Base-by-base conservation (phyloP, 2,113 vertebrate genomes). In the Mandrillus leucophaeus region DNA sequence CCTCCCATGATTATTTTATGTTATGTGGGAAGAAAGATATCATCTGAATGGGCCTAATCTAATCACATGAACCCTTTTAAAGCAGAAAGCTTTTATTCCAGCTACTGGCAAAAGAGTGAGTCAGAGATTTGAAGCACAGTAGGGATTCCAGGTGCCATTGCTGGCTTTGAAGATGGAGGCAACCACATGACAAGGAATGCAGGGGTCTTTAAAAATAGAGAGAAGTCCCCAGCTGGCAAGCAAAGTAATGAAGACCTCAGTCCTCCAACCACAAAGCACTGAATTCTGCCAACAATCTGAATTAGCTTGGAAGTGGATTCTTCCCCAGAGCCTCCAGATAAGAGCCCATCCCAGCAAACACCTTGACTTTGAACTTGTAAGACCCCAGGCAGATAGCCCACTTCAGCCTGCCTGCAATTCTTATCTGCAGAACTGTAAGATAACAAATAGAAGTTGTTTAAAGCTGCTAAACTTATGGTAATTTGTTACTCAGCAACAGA, bases 401-500 rank as follows among this genome's bases (percentile, higher is more conserved):
- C 59, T 90, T 3, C 1, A 96, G 13, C 13, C 35, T 23, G 40
- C 20, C 32, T 91, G 32, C 48, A 76, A 86, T 82, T 90, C 70
- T 45, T 35, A 66, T n/a, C n/a, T 70, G 10, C 13, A 89, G 83
- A 76, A 38, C 43, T 76, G 35, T n/a, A 45, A 91, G 78, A 76
- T 72, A 80, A 95, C 40, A 52, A 59, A 61, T 14, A n/a, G 45
- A 48, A 17, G 1, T 45, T 89, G 9, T 57, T 80, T 64, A 66
- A 92, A 86, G 22, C 3, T 64, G 20, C 35, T 61, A 90, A 55
- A 48, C 14, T 92, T 90, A 64, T 75, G 78, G 48, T 70, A 43
- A 80, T 59, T 80, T 80, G 35, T 93, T 92, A 88, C 48, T 84
- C 48, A 91, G 48, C 32, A 52, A 81, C 30, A 88, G 48, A 96